A percentile compares a stretch with the other conserved stretches of the same genome.
These are phyloP conservation scores for Xerus inauris DNA, from an alignment of 2,113 vertebrate species.

Conservation along the genomic window DNA sequence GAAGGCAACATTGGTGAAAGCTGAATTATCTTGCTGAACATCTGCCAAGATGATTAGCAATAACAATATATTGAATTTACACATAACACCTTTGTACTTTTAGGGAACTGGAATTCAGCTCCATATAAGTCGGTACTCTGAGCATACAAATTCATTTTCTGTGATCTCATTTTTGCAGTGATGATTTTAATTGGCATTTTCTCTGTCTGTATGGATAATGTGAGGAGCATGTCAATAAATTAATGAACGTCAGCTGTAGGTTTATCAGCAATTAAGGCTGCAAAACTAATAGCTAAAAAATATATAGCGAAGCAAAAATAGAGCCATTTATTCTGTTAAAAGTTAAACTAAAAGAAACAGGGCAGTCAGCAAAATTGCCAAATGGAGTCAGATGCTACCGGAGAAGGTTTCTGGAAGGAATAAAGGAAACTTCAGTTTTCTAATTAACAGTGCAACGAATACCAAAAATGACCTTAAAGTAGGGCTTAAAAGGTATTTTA, in stretches of 20 bases:
- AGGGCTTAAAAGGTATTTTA: slow-evolving; percentile 75
- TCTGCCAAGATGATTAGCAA: slow-evolving; percentile 42
- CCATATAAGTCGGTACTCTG: not conserved
- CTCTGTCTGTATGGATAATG: slow-evolving; percentile 44
- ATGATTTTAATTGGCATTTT: slow-evolving; percentile 73
- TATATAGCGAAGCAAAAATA: slow-evolving; percentile 70
- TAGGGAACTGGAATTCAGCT: not conserved
- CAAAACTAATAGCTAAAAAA: slow-evolving; percentile 68
- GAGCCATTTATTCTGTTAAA: slow-evolving; percentile 60
- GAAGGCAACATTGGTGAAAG: not conserved
- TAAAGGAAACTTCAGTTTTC: slow-evolving; percentile 58
- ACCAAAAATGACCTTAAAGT: slow-evolving; percentile 77
- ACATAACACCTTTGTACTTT: slow-evolving; percentile 38
- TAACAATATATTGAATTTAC: slow-evolving; percentile 26
- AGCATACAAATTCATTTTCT: slow-evolving; percentile 57
- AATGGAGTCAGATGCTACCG: slow-evolving; percentile 27
- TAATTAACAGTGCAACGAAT: slow-evolving; percentile 70
- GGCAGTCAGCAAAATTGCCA: slow-evolving; percentile 66
- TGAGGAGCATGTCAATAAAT: slow-evolving; percentile 70
- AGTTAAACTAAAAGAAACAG: slow-evolving; percentile 65
- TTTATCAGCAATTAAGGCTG: slow-evolving; percentile 65
- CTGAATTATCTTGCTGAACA: slow-evolving; percentile 19
- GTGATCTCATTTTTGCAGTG: slow-evolving; percentile 23
- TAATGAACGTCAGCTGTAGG: slow-evolving; percentile 79
- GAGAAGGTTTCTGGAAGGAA: slow-evolving; percentile 51